Evolutionary conservation across 2,888 invertebrate species (phyloP), one percentile per base, ranked within the genome.

Genomic region (Diarsia mendica): DNA sequence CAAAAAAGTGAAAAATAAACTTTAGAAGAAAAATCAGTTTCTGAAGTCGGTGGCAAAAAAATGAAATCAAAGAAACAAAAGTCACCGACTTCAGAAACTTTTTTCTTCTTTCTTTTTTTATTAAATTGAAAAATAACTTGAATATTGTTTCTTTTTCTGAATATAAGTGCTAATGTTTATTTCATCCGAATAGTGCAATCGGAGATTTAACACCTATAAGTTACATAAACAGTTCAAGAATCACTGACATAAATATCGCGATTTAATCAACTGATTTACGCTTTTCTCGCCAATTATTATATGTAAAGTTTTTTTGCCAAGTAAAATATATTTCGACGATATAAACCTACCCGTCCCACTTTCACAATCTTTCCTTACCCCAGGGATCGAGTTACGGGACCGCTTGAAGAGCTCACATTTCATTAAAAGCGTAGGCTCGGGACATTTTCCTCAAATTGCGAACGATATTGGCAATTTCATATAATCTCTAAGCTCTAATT

Each of bases 261-360:
- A 81, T 81, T 67, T 72, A 72, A 82, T 72, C 78, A 80, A 66
- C n/a, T 61, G 65, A 68, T 72, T 63, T 20, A 69, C 49, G 28
- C 2, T 51, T 63, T 78, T 63, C 67, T 66, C 58, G 48, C 8
- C 48, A 72, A 83, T 83, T 72, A 83, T 66, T 63, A 63, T 63
- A 63, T 48, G 66, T 67, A 67, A 58, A 66, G 18, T 51, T 64
- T 63, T 83, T 83, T 67, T 33, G 11, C 15, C 58, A 78, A 82
- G 63, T 72, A 60, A 72, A 60, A 83, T 83, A 72, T 72, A 60
- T 79, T 75, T 75, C 58, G 49, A 39, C 48, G 70, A 75, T 80
- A 75, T 76, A 75, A 78, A 83, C 79, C 72, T 49, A 65, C 58
- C 65, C 73, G 76, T 75, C 48, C 72, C 77, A 72, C 73, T 77